Evolutionary conservation across 1,140 invertebrate genomes (phyloP).

Genomic region (Dufourea novaeangliae): DNA sequence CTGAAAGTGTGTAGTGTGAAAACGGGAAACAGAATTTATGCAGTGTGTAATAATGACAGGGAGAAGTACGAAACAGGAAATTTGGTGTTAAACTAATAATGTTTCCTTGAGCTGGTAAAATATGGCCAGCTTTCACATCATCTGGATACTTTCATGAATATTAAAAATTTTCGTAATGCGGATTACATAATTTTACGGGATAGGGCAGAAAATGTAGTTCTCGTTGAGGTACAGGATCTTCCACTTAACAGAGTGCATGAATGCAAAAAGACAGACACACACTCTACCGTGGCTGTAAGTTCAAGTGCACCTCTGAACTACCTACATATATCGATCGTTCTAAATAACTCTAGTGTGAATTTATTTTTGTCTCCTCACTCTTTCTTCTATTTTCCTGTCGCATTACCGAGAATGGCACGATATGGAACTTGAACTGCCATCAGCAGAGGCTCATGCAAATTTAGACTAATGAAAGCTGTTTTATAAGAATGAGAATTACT

Average conservation of each 20-base stretch:
- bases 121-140: too few relatives aligned
- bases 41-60: neutral
- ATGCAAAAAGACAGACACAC: constrained; percentile 32
- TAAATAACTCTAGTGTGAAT: constrained; percentile 56
- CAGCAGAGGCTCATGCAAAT: too few relatives aligned
- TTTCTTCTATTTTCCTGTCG: neutral
- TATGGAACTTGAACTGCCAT: constrained; percentile 19
- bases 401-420: constrained; percentile 32
- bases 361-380: constrained; percentile 48
- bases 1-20: neutral
- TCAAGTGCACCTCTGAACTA: constrained; percentile 47
- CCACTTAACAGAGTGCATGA: neutral
- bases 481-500: too few relatives aligned
- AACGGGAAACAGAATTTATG: neutral
- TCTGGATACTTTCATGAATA: constrained; percentile 4
- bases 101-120: constrained; percentile 14
- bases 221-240: neutral
- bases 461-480: too few relatives aligned
- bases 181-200: neutral
- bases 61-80: neutral
- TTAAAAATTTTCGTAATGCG: neutral
- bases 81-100: constrained; percentile 27
- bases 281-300: neutral
- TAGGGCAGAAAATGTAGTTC: neutral
- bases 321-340: constrained; percentile 59